Evolutionary conservation across 2,113 vertebrate species (phyloP), one percentile per base, ranked within the genome.

Genomic region (Stercorarius parasiticus): DNA sequence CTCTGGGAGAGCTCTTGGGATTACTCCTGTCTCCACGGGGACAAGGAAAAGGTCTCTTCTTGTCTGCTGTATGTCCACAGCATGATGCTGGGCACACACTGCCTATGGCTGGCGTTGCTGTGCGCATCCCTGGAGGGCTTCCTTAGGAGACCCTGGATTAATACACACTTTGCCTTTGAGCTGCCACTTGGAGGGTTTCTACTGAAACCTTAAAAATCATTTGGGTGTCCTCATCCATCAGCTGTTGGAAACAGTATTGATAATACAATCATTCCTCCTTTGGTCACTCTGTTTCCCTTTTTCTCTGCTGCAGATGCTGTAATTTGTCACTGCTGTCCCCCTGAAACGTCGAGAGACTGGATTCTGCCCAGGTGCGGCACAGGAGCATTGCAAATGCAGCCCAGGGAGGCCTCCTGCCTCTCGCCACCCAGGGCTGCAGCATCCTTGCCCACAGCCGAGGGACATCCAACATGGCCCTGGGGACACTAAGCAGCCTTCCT

Each of bases 171-270:
- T 79, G 38, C 86, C 70, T 74, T 71, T 81, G 25, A 67, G 25
- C 89, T 89, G 93, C 84, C 19, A 9, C 38, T 94, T 49, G 66
- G 52, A 94, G 43, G 14, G 59, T 61, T 95, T 82, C 89, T 90
- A 26, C 50, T 15, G 82, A 90, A 95, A 84, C 59, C 42, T 84
- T 82, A 82, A 86, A 82, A 77, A 92, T 85, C 70, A 26, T 79
- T 92, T 73, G 81, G 73, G 50, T 87, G 70, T 85, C 81, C 69
- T 93, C 94, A 94, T 95, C 81, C 88, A 91, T 96, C 96, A 97
- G 85, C 77, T 83, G 26, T 86, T 49, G 73, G 92, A 88, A 96
- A 49, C 56, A 6, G 79, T 96, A 94, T 96, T 64, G 93, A 97
- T 92, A 93, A 92, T 30, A 42, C 86, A 80, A 92, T 96, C 80